phyloP scores from a whole-genome alignment of 1,140 invertebrate species.

The Euura lappo region DNA sequence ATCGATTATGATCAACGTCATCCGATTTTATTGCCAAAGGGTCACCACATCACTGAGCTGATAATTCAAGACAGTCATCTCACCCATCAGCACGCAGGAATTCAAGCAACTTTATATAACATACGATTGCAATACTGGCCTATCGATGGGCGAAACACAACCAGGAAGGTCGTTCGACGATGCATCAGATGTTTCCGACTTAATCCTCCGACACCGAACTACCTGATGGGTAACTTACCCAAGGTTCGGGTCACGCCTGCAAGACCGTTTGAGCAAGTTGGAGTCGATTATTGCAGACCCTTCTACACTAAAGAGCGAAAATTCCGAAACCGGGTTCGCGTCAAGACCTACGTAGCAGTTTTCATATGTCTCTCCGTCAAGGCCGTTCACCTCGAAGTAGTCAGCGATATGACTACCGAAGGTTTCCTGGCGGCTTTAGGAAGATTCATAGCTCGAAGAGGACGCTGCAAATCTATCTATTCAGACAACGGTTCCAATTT shows the following conservation, averaged over 20 bases:
- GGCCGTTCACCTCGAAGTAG: slow-evolving; percentile 31
- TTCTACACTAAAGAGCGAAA: slow-evolving; percentile 27
- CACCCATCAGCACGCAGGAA: slow-evolving; percentile 40
- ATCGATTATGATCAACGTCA: slow-evolving; percentile 22
- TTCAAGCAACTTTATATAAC: slow-evolving; percentile 31
- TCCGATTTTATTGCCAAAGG: slow-evolving; percentile 26
- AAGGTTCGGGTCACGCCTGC: slow-evolving; percentile 29
- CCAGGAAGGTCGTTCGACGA: slow-evolving; percentile 21
- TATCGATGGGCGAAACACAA: slow-evolving; percentile 19
- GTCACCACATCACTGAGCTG: slow-evolving; percentile 21
- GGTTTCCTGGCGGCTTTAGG: slow-evolving; percentile 18
- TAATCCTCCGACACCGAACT: slow-evolving; percentile 23
- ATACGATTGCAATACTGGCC: slow-evolving; percentile 36
- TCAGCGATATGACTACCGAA: slow-evolving; percentile 26
- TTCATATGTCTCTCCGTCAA: slow-evolving; percentile 31
- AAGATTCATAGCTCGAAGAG: slow-evolving; percentile 22
- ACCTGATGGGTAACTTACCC: slow-evolving; percentile 42
- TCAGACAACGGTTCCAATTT: slow-evolving; percentile 26
- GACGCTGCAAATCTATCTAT: slow-evolving; percentile 11
- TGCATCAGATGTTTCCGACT: slow-evolving; percentile 36
- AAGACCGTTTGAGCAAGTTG: slow-evolving; percentile 41
- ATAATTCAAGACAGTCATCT: slow-evolving; percentile 41
- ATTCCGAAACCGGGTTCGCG: slow-evolving; percentile 24
- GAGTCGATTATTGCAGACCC: slow-evolving; percentile 54
- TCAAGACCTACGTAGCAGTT: slow-evolving; percentile 33